Evolutionary conservation across 2,888 invertebrate genomes (phyloP), one percentile per base, ranked within the genome.

Genomic region (Mesorhabditis belari): DNA sequence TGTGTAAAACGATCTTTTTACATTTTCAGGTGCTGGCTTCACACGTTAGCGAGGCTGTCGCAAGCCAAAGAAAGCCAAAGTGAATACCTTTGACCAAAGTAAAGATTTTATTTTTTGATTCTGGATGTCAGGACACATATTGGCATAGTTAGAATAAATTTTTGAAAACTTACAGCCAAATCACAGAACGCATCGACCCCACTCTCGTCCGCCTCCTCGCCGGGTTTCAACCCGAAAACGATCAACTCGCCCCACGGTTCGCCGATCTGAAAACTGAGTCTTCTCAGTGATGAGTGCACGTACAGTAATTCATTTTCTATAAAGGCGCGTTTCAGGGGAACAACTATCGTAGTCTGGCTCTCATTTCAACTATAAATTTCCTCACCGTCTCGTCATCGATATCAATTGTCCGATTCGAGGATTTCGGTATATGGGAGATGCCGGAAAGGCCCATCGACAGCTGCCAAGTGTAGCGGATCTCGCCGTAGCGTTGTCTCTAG

Each of bases 241-340:
- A 76, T 73, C 5, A 79, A 60, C 50, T 79, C 77, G 19, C 68
- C 55, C 70, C 74, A 72, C 9, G 44, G 44, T n/a, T 35, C 44
- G n/a, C n/a, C 12, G 1, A n/a, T 9, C 44, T 35, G n/a, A 35
- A 35, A 35, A n/a, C 35, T 17, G 17, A 9, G 17, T 6, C 6
- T 17, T 9, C n/a, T n/a, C n/a, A n/a, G n/a, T n/a, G n/a, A n/a
- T n/a, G n/a, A n/a, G n/a, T n/a, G n/a, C n/a, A n/a, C n/a, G n/a
- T n/a, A n/a, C n/a, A n/a, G n/a, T n/a, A n/a, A n/a, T n/a, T n/a
- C n/a, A n/a, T n/a, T n/a, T n/a, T n/a, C n/a, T n/a, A n/a, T n/a
- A n/a, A n/a, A n/a, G n/a, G n/a, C n/a, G n/a, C n/a, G n/a, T n/a
- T n/a, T n/a, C n/a, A n/a, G n/a, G n/a, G n/a, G n/a, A n/a, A n/a